Evolutionary conservation across 1,140 invertebrate genomes (phyloP), one percentile per base, ranked within the genome.

Genomic region (Zaprionus tsacasi): DNA sequence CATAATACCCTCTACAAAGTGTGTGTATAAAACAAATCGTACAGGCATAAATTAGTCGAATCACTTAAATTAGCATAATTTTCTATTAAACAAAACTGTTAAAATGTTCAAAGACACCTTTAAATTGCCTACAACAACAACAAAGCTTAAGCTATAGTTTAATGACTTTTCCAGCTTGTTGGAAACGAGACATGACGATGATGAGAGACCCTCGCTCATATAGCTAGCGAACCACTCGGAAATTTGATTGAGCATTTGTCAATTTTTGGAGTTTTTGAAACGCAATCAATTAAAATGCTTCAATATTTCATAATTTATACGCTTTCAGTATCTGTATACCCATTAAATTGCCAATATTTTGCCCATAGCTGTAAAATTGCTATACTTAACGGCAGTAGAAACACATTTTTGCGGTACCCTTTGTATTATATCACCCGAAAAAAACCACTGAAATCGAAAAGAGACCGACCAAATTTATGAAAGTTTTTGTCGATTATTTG

Each of bases 171-270:
- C 38, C 60, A 50, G 45, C 36, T 69, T 65, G 69, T 65, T 65
- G 69, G 3, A 57, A 65, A 38, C 50, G 69, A 65, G 61, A 45
- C 40, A 30, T 21, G 27, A 30, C 3, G 10, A 35, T 33, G 33
- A 35, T 35, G 33, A 54, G 48, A 45, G 33, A n/a, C 33, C 15
- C n/a, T 35, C 21, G 33, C 21, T 12, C 3, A n/a, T n/a, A n/a
- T n/a, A n/a, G n/a, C n/a, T n/a, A n/a, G n/a, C n/a, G n/a, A 52
- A 25, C 43, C 12, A 30, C 21, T 69, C 57, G 57, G 10, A 82
- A 55, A 64, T 54, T 76, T 81, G 69, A 85, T 83, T 73, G 50
- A 68, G 69, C 60, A 66, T 73, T 83, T 80, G 79, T 67, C 64
- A 74, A 59, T 70, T 79, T 80, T 85, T 21, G 3, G 27, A 30